Base-by-base conservation (phyloP, 92 coral and sea anemone genomes). In the Zoanthus gigantus region DNA sequence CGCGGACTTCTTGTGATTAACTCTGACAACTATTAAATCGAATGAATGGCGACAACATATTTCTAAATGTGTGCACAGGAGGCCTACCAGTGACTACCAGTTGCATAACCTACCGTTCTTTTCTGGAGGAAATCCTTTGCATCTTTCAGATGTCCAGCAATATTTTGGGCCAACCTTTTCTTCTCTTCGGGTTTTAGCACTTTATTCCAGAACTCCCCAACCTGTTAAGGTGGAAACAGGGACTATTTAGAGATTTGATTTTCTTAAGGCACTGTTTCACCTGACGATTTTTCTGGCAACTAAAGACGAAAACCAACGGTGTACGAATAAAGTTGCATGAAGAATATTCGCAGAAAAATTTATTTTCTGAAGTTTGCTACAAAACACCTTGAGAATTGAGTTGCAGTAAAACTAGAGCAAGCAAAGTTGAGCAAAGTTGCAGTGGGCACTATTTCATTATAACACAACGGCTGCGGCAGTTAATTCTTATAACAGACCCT, bases 161-260 rank as follows among this genome's bases (percentile, higher is more conserved):
- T 85, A 54, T 85, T 85, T 44, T 31, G 47, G 15, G 31, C 82
- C 79, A 85, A 45, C 12, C 88, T 74, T 17, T 18, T 65, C 29
- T 56, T 45, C 54, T 72, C 82, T 4, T 85, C 72, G 1, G 76
- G 44, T 18, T 74, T 74, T 54, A 85, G 10, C 47, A 74, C 82
- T 53, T 85, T 71, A 23, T 83, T 88, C 93, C 94, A 97, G 91
- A 97, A 97, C n/a, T 68, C 76, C 0, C 98, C 93, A 75, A 95
- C 85, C 85, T 81, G 42, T 29, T 15, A 14, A 67, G 75, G 14
- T 1, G 7, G 8, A 7, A 13, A 68, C 37, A 80, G 28, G 7
- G 6, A 23, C 13, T 13, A 18, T n/a, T 31, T 31, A 52, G 37
- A 13, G 0, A n/a, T 6, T 16, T 28, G 9, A 30, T 6, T 17